Conservation (phyloP, 2,113 vertebrate genomes). For the Varanus salvator region DNA sequence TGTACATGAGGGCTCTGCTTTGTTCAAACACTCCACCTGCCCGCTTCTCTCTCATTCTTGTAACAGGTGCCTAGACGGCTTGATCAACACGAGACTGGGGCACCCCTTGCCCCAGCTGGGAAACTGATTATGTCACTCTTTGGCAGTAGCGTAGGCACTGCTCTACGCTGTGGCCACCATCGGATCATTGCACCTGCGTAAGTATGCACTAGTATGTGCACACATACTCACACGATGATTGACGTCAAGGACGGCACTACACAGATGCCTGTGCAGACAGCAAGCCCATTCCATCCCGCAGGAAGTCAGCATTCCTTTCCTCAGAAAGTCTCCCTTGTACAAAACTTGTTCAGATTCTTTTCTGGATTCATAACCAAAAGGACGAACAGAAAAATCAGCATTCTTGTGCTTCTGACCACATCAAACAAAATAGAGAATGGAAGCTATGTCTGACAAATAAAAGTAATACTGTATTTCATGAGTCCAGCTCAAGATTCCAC, state of each 20-base stretch:
- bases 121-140: background rate
- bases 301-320: background rate
- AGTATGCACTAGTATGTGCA: background rate
- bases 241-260: background rate
- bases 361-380: background rate
- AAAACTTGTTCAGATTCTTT: background rate
- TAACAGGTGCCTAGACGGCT: background rate
- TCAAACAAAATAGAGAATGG: background rate
- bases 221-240: background rate
- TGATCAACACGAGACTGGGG: background rate
- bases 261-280: background rate
- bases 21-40: background rate
- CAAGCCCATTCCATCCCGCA: background rate
- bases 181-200: background rate
- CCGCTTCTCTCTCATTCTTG: background rate
- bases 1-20: background rate
- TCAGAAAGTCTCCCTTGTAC: background rate
- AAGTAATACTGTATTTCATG: constrained; percentile 14
- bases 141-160: background rate
- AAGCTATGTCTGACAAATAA: constrained; percentile 6
- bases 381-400: background rate
- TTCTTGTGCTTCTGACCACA: background rate
- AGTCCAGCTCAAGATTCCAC: constrained; percentile 7
- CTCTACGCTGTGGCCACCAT: background rate
- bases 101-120: background rate